These are phyloP conservation scores for Lethocerus indicus DNA, from an alignment of 1,140 invertebrate species.

Conservation along the genomic window DNA sequence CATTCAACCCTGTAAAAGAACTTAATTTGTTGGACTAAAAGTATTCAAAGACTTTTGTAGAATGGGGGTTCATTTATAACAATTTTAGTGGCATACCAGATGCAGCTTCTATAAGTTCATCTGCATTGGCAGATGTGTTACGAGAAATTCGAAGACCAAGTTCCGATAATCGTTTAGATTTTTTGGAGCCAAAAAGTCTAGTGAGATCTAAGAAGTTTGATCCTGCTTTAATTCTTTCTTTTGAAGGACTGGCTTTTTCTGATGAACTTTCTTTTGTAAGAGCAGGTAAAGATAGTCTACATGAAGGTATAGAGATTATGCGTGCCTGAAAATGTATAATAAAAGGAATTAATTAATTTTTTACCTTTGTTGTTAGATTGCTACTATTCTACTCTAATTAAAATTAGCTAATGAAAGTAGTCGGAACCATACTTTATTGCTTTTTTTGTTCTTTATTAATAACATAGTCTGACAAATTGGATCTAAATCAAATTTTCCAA, in stretches of 20 bases:
- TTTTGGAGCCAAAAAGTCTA: neutral
- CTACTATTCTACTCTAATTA: neutral
- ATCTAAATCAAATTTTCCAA: neutral
- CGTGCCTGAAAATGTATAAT: neutral
- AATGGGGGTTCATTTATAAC: neutral
- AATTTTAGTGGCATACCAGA: neutral
- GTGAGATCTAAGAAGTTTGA: neutral
- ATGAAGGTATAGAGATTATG: neutral
- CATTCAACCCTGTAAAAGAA: neutral
- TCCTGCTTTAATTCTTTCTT: neutral
- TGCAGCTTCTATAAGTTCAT: neutral
- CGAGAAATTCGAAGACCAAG: neutral
- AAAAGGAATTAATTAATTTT: neutral
- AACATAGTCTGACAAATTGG: neutral
- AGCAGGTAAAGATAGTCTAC: neutral
- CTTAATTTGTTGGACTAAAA: neutral
- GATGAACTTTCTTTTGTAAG: neutral
- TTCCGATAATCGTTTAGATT: neutral
- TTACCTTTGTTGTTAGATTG: neutral
- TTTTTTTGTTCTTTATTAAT: neutral
- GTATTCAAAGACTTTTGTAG: neutral
- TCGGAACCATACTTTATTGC: neutral
- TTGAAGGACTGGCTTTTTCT: neutral
- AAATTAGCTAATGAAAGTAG: neutral
- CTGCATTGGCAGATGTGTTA: neutral